phyloP scores from a whole-genome alignment of 2,113 vertebrate species.

The Anguilla rostrata region DNA sequence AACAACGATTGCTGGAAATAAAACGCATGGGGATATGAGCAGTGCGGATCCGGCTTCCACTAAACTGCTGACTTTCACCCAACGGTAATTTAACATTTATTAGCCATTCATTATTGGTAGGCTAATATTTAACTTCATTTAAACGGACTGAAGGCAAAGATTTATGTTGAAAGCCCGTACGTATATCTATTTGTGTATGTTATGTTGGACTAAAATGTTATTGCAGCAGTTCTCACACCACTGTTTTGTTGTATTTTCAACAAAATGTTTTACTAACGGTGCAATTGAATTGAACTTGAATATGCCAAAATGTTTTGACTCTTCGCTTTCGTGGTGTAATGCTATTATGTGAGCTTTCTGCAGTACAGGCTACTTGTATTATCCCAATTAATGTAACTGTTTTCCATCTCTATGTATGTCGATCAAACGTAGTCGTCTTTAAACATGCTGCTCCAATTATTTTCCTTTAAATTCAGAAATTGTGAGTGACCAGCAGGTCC shows the following conservation, averaged over 20 bases:
- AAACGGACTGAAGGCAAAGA: not conserved
- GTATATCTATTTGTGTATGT: not conserved
- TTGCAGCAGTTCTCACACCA: not conserved
- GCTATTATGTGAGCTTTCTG: not conserved
- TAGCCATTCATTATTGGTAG: not conserved
- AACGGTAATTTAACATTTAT: constrained; percentile 62
- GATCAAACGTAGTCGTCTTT: not conserved
- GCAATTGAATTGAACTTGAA: not conserved
- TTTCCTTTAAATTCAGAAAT: not conserved
- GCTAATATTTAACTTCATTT: not conserved
- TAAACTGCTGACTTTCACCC: constrained; percentile 77
- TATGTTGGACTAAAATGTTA: not conserved
- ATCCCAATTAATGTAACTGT: not conserved
- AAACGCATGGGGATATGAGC: constrained; percentile 69
- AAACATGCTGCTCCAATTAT: not conserved
- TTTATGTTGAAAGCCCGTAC: not conserved
- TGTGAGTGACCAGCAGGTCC: not conserved
- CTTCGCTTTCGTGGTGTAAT: not conserved
- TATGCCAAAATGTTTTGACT: not conserved
- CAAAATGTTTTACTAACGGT: not conserved
- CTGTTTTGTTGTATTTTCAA: not conserved
- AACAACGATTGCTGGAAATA: constrained; percentile 52
- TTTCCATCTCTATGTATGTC: not conserved
- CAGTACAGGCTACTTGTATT: not conserved
- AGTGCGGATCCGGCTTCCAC: constrained; percentile 65